A percentile compares a stretch with the other conserved stretches of the same genome.
Conservation (phyloP, 2,888 invertebrate genomes). For the Polylopha cassiicola region DNA sequence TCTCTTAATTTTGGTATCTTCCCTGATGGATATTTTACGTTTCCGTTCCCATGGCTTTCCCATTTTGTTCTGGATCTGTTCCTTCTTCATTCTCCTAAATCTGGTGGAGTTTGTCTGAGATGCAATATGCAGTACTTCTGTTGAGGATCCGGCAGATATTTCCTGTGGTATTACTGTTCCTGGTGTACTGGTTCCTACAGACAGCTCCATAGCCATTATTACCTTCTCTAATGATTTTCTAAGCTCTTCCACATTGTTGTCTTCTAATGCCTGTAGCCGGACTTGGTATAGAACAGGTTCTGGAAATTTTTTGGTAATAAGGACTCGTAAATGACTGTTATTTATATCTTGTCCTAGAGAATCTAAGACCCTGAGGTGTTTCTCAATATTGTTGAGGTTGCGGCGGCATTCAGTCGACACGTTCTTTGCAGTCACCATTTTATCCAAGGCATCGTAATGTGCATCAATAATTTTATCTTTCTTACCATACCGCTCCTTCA, state of each 20-base stretch:
- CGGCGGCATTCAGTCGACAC: neutral
- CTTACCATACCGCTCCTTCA: constrained; percentile 1
- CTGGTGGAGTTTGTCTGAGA: too few relatives aligned
- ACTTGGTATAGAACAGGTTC: constrained; percentile 8
- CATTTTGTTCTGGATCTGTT: too few relatives aligned
- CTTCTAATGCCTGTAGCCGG: neutral
- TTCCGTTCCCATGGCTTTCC: too few relatives aligned
- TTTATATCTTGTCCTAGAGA: constrained; percentile 5
- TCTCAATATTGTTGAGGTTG: constrained; percentile 5
- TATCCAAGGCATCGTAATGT: neutral
- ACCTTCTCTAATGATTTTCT: neutral
- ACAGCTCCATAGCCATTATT: neutral
- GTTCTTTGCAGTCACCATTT: neutral
- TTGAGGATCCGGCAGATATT: too few relatives aligned
- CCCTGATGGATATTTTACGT: too few relatives aligned
- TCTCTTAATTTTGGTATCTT: too few relatives aligned
- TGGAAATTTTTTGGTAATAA: constrained; percentile 5
- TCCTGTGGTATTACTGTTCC: too few relatives aligned
- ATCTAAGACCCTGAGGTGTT: constrained; percentile 5
- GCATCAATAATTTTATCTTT: neutral
- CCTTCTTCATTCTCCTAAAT: too few relatives aligned
- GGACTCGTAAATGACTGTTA: constrained; percentile 1
- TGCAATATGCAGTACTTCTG: too few relatives aligned
- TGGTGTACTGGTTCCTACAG: too few relatives aligned
- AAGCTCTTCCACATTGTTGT: neutral